Base-by-base conservation (phyloP, 2,888 invertebrate species). In the Baccha elongata region DNA sequence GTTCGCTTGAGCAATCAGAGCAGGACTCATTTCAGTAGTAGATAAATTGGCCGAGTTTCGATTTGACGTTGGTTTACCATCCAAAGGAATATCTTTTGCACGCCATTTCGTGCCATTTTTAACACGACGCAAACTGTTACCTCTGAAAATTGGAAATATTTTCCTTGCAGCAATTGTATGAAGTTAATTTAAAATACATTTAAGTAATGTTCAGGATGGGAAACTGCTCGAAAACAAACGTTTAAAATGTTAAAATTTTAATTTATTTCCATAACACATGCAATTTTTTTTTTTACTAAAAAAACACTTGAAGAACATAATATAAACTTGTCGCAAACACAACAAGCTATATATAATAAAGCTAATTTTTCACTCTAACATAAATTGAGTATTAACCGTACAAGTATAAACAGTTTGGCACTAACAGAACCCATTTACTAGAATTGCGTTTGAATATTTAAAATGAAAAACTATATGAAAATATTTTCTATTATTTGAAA, bases 1-100 rank as follows among this genome's bases (percentile, higher is more conserved):
- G 91, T 99, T 99, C 35, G 98, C 98, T 90, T 99, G 98, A 11
- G 98, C 98, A 87, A 99, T 96, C 40, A 97, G 93, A 0, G 98
- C 97, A 0, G 98, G 97, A 85, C 96, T 96, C 50, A 91, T 87
- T 78, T 91, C 91, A 10, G 89, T 87, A 13, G 89, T 88, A 50
- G 90, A 88, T 48, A 91, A 81, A 87, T 91, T 91, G 1, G 90
- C 89, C 15, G 90, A 90, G 35, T 89, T 87, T 2, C 90, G 87
- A 87, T 90, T 90, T 10, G 81, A 67, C 50, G 86, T 86, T 46
- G 90, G 88, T 81, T 90, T 90, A 85, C 89, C 89, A 85, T 91
- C 93, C 42, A 93, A 91, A 2, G 93, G 92, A 71, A 93, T 93
- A 86, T 93, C 93, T 87, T 93, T 93, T 71, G 93, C 92, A 87